Percentiles rank a stretch among this genome's conserved stretches.
phyloP scores from a whole-genome alignment of 1,140 invertebrate species.

The Trichonephila clavipes region DNA sequence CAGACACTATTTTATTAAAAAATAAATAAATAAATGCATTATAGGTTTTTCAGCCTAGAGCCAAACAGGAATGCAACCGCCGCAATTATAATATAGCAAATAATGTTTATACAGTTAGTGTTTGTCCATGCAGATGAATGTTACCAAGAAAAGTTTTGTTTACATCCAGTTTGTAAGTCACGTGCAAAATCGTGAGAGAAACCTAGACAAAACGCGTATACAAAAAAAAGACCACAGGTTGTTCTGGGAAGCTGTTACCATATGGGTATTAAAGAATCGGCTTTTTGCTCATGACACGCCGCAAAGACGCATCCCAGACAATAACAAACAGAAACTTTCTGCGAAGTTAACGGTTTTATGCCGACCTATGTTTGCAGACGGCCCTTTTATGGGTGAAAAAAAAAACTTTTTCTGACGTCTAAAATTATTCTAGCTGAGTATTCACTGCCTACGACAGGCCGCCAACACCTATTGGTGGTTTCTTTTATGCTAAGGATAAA shows the following conservation, averaged over 20 bases:
- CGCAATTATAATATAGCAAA: not conserved
- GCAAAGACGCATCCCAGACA: not conserved
- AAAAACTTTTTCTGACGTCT: not conserved
- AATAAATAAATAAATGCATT: not conserved
- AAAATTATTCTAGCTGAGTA: not conserved
- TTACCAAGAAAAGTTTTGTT: too few species aligned
- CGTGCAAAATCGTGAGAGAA: too few species aligned
- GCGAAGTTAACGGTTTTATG: not conserved
- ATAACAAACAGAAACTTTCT: slow-evolving; percentile 20
- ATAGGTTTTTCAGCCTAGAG: not conserved
- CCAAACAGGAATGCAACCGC: not conserved
- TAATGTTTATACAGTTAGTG: not conserved
- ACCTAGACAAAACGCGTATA: too few species aligned
- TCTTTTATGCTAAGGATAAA: not conserved
- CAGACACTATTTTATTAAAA: too few species aligned
- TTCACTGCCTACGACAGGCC: not conserved
- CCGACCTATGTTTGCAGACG: not conserved
- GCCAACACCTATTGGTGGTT: slow-evolving; percentile 18
- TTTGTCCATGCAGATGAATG: not conserved
- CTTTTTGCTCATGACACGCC: not conserved
- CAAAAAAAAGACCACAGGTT: not conserved
- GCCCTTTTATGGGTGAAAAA: slow-evolving; percentile 25
- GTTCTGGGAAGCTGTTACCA: not conserved
- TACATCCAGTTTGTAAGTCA: too few species aligned
- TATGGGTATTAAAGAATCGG: not conserved